Evolutionary conservation across 2,797 vertebrate genomes (phyloP), one percentile per base, ranked within the genome.

Genomic region (Rhinella marina): DNA sequence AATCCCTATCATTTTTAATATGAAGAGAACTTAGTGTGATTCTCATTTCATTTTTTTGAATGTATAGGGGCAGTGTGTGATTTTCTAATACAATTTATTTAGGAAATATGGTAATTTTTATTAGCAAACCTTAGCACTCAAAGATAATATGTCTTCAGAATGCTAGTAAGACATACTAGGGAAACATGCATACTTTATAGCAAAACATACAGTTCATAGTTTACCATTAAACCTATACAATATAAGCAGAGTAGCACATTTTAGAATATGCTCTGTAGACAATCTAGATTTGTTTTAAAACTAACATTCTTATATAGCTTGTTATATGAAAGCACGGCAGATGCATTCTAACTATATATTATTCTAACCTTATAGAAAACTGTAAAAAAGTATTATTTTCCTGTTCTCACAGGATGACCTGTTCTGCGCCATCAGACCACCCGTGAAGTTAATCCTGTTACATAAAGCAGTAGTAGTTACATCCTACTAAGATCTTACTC

Each of bases 371-470:
- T 73, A 27, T 48, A 72, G 29, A 84, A 84, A 84, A 29, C 82
- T 62, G 56, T 48, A 70, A 62, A 84, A 25, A 27, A 84, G 56
- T 85, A 70, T 76, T 62, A 85, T 77, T 32, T 64, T 85, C 61
- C 32, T 85, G 41, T 76, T 77, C 77, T 87, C 78, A 87, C 29
- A 25, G 1, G 48, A 56, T 81, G 54, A 73, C 81, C 64, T 64
- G 59, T 81, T 72, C 54, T 41, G 54, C 21, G 29, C 32, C 56
- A 80, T 59, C 61, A 66, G 84, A 79, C 75, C 84, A 86, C 75
- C 84, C 84, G 23, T 52, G 23, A 66, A 41, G 52, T 57, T 86
- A 62, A 86, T 81, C 78, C 54, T 81, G 79, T 72, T 81, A 48
- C 62, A 73, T 72, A 41, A 72, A 81, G 54, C 52, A 59, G n/a